Conservation (phyloP, 1,140 invertebrate genomes). For the Caenorhabditis elegans region WBcel235 BX284604.4:12368501-12369000, state of each 20-base stretch:
- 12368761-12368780: constrained; percentile 47
- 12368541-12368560: too few relatives aligned
- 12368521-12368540: too few relatives aligned
- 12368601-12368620: too few relatives aligned
- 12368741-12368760: not conserved
- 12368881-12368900: constrained; percentile 92
- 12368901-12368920: constrained; percentile 91
- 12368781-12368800: constrained; percentile 87
- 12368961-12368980: constrained; percentile 92
- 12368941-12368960: constrained; percentile 99
- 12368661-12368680: too few relatives aligned
- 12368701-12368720: too few relatives aligned
- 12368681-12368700: too few relatives aligned
- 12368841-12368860: constrained; percentile 94
- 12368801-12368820: constrained; percentile 99
- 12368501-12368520: too few relatives aligned
- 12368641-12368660: too few relatives aligned
- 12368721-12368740: too few relatives aligned
- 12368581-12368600: too few relatives aligned
- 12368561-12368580: too few relatives aligned
- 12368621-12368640: too few relatives aligned
- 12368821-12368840: constrained; percentile 89
- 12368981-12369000: constrained; percentile 84
- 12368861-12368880: constrained; percentile 98
- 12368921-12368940: constrained; percentile 96